phyloP scores from a whole-genome alignment of 2,797 vertebrate genomes.

The Oophaga sylvatica region DNA sequence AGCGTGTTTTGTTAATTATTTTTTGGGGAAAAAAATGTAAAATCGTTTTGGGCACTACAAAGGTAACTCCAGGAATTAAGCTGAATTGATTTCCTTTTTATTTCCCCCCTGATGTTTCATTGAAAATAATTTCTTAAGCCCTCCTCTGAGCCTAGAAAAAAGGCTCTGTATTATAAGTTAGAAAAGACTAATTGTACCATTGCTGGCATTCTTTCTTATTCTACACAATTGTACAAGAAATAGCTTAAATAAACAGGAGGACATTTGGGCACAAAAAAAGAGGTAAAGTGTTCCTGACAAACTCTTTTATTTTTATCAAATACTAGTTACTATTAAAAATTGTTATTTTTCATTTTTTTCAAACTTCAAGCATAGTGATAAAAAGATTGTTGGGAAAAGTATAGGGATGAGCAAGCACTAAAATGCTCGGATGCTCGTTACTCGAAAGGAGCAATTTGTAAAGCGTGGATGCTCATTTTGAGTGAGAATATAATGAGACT shows the following conservation, averaged over 20 bases:
- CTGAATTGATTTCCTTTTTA: constrained; percentile 55
- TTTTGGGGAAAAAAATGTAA: constrained; percentile 27
- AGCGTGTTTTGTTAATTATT: constrained; percentile 27
- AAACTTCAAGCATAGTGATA: background rate
- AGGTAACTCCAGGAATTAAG: constrained; percentile 48
- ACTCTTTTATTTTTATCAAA: background rate
- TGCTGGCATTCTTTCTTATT: constrained; percentile 41
- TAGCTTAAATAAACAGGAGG: constrained; percentile 39
- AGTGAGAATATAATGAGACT: too few species aligned
- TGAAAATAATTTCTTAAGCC: constrained; percentile 56
- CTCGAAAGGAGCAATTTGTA: too few species aligned
- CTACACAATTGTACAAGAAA: constrained; percentile 35
- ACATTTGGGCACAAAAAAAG: constrained; percentile 29
- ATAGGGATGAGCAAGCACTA: too few species aligned
- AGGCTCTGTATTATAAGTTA: constrained; percentile 41
- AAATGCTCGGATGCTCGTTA: too few species aligned
- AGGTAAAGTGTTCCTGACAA: background rate
- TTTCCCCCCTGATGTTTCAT: constrained; percentile 47
- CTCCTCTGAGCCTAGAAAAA: constrained; percentile 20
- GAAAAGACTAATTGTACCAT: constrained; percentile 57
- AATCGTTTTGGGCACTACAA: constrained; percentile 47
- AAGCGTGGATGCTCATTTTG: too few species aligned
- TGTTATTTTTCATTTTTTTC: background rate
- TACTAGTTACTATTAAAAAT: background rate
- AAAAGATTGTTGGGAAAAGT: background rate